These are phyloP conservation scores for Enteromius radiatus DNA, from an alignment of 2,797 vertebrate species.

Conservation along the genomic window DNA sequence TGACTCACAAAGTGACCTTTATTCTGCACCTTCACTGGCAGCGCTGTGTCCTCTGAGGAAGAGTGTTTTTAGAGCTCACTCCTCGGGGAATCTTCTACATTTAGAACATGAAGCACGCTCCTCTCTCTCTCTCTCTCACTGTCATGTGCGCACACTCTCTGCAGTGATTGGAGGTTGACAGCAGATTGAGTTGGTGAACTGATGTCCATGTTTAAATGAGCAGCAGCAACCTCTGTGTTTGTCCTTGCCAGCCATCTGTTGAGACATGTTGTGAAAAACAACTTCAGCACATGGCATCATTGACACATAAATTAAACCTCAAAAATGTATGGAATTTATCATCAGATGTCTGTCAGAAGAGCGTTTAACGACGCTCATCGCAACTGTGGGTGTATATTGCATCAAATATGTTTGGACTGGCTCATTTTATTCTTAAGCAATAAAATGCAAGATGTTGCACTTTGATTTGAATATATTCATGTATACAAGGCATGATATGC, in stretches of 20 bases:
- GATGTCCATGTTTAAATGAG: constrained; percentile 15
- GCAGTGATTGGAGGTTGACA: constrained; percentile 52
- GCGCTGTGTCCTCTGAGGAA: constrained; percentile 43
- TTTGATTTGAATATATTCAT: neutral
- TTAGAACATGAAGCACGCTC: constrained; percentile 47
- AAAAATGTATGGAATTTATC: constrained; percentile 16
- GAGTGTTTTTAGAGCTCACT: constrained; percentile 48
- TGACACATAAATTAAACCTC: constrained; percentile 11
- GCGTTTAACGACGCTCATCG: neutral
- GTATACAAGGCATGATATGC: neutral
- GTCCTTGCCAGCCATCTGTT: constrained; percentile 48
- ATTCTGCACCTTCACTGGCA: constrained; percentile 44
- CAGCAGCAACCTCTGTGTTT: constrained; percentile 23
- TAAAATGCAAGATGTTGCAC: neutral
- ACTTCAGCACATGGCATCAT: constrained; percentile 21
- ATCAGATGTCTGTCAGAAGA: neutral
- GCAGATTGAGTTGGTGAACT: constrained; percentile 42
- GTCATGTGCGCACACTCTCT: constrained; percentile 38
- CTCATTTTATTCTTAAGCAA: neutral
- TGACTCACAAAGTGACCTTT: constrained; percentile 58
- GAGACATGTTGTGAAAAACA: constrained; percentile 32
- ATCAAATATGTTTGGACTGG: constrained; percentile 7
- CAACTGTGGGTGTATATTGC: neutral
- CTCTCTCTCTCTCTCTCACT: constrained; percentile 14
- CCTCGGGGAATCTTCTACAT: constrained; percentile 47